These are phyloP conservation scores for Hemistola chrysoprasaria DNA, from an alignment of 2,888 invertebrate species.

Conservation along the genomic window DNA sequence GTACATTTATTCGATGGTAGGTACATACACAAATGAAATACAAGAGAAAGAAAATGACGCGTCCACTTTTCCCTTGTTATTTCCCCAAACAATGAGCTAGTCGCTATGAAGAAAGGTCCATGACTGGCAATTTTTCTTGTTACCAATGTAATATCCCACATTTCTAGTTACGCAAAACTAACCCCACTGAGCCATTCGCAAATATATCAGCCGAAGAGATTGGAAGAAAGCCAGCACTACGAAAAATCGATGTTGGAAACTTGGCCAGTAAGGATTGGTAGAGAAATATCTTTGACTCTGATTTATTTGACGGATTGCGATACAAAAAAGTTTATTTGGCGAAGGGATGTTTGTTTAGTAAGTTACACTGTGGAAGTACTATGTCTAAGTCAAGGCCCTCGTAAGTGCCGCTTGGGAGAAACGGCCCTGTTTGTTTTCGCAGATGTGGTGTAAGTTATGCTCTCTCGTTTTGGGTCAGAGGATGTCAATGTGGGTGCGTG, in stretches of 20 bases:
- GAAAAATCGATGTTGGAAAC: slow-evolving; percentile 60
- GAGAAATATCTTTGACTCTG: slow-evolving; percentile 31
- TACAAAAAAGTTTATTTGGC: slow-evolving; percentile 18
- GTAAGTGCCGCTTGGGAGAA: background rate
- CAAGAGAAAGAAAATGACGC: slow-evolving; percentile 11
- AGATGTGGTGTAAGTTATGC: slow-evolving; percentile 16
- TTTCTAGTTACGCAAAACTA: slow-evolving; percentile 48
- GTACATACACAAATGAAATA: background rate
- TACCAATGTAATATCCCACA: slow-evolving; percentile 31
- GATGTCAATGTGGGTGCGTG: slow-evolving; percentile 6
- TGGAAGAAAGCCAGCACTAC: slow-evolving; percentile 66
- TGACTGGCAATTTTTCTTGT: slow-evolving; percentile 30
- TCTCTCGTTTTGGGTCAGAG: slow-evolving; percentile 13
- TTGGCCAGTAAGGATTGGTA: slow-evolving; percentile 30
- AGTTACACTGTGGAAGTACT: slow-evolving; percentile 6
- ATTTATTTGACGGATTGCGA: slow-evolving; percentile 30
- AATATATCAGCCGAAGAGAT: slow-evolving; percentile 69
- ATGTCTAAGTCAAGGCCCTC: too few species aligned
- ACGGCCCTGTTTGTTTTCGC: slow-evolving; percentile 9
- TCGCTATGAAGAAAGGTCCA: slow-evolving; percentile 19
- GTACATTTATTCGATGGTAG: too few species aligned
- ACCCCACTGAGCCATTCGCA: slow-evolving; percentile 49
- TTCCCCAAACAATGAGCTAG: slow-evolving; percentile 22
- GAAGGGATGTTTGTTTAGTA: slow-evolving; percentile 18
- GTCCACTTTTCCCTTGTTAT: slow-evolving; percentile 19